Conservation (phyloP, 2,113 vertebrate genomes). For the Tyrannus savana region DNA sequence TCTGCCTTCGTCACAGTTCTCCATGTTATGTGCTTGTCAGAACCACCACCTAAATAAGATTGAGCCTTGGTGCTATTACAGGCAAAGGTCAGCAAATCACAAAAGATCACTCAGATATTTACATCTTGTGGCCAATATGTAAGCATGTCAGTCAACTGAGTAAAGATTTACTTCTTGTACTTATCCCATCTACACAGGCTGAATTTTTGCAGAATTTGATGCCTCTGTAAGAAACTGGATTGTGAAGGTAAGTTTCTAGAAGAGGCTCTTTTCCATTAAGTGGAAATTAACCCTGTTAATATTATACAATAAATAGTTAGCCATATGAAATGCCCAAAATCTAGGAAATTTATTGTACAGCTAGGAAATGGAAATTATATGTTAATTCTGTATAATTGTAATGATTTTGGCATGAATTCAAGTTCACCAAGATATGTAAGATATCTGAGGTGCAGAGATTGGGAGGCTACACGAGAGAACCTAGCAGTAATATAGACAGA, state of each 20-base stretch:
- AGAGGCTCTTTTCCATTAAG: neutral
- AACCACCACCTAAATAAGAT: neutral
- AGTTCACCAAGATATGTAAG: neutral
- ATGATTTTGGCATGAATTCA: neutral
- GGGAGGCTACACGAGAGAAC: accelerated
- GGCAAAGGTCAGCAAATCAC: neutral
- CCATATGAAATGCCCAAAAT: neutral
- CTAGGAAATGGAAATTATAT: neutral
- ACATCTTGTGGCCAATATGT: accelerated
- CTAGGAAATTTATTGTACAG: neutral
- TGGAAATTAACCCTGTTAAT: neutral
- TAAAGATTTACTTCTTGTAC: neutral
- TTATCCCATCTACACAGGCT: neutral
- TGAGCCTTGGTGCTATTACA: neutral
- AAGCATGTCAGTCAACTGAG: neutral
- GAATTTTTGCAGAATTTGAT: neutral
- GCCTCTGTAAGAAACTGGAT: neutral
- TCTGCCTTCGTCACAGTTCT: neutral
- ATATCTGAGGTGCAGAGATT: neutral
- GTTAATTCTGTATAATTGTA: neutral
- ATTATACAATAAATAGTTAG: neutral
- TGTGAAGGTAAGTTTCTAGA: neutral
- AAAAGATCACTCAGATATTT: neutral
- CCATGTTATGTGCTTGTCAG: neutral
- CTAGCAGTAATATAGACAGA: neutral